These are phyloP conservation scores for Auanema sp. DNA, from an alignment of 2,888 invertebrate genomes.

Conservation along the genomic window DNA sequence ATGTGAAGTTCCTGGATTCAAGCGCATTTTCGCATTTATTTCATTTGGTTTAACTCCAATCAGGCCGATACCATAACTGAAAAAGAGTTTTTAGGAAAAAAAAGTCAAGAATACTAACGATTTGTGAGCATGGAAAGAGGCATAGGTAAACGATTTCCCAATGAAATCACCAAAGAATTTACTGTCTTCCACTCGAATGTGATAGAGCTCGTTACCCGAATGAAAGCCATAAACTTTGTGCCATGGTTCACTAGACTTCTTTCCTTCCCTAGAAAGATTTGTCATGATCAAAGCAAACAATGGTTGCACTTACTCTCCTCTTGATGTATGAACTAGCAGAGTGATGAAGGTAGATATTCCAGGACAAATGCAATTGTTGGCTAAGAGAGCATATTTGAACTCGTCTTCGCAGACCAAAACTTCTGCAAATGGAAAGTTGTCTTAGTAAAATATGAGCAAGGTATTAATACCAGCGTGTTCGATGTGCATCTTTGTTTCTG, in stretches of 20 bases:
- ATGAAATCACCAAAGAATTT: conserved; percentile 97
- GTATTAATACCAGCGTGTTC: conserved; percentile 79
- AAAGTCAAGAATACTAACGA: conserved; percentile 81
- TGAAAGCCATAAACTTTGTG: conserved; percentile 96
- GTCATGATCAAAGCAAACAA: not conserved
- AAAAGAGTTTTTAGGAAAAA: conserved; percentile 20
- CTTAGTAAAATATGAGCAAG: not conserved
- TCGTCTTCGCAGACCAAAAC: conserved; percentile 98
- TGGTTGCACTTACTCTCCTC: conserved; percentile 86
- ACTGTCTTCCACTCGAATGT: conserved; percentile 73
- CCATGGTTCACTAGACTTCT: conserved; percentile 94
- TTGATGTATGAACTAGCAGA: conserved; percentile 88
- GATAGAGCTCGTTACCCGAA: conserved; percentile 98
- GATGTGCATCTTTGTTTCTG: conserved; percentile 96
- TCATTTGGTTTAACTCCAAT: conserved; percentile 87
- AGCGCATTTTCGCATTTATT: conserved; percentile 79
- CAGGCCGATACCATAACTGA: conserved; percentile 89
- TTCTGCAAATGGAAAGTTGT: conserved; percentile 68
- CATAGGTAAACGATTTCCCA: conserved; percentile 98
- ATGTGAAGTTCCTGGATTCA: conserved; percentile 94
- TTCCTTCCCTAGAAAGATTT: conserved; percentile 78
- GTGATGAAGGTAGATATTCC: conserved; percentile 96
- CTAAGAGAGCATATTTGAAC: conserved; percentile 94
- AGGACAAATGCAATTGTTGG: conserved; percentile 97
- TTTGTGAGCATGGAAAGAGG: conserved; percentile 96